These are phyloP conservation scores for Muntiacus reevesi DNA, from an alignment of 2,113 vertebrate species.

Conservation along the genomic window DNA sequence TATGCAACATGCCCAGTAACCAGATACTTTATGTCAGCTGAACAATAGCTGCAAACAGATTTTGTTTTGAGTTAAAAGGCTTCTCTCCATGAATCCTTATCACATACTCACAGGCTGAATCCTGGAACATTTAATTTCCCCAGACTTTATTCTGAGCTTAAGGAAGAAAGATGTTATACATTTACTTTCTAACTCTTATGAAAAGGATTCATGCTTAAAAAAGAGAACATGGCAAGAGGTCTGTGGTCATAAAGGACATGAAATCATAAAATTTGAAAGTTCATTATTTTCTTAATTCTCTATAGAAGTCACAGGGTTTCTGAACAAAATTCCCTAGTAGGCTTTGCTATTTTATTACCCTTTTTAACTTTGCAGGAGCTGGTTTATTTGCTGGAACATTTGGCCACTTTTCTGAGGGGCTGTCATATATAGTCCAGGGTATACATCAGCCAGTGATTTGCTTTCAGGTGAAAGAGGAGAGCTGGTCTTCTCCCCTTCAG, in stretches of 20 bases:
- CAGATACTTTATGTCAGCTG: slow-evolving; percentile 48
- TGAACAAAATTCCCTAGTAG: slow-evolving; percentile 2
- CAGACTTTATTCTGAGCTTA: slow-evolving; percentile 34
- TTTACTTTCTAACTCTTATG: slow-evolving; percentile 30
- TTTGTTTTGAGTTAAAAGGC: slow-evolving; percentile 55
- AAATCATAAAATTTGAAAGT: slow-evolving; percentile 49
- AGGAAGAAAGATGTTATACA: slow-evolving; percentile 29
- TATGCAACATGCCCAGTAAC: slow-evolving; percentile 50
- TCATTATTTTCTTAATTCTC: slow-evolving; percentile 28
- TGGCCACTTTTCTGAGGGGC: not conserved
- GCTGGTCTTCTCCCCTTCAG: slow-evolving; percentile 39
- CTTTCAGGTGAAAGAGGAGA: not conserved
- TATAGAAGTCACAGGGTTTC: not conserved
- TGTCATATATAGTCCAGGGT: not conserved
- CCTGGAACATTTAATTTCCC: slow-evolving; percentile 26
- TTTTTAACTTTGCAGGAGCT: slow-evolving; percentile 31
- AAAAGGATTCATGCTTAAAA: not conserved
- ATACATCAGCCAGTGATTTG: not conserved
- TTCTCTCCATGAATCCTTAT: slow-evolving; percentile 53
- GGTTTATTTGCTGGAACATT: slow-evolving; percentile 2
- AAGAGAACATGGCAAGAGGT: not conserved
- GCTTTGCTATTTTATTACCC: not conserved
- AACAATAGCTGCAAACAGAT: slow-evolving; percentile 62
- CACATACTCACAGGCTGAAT: slow-evolving; percentile 55
- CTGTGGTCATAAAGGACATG: slow-evolving; percentile 16